Evolutionary conservation across 1,140 invertebrate genomes (phyloP), one percentile per base, ranked within the genome.

Genomic region (Notospermus geniculatus): DNA sequence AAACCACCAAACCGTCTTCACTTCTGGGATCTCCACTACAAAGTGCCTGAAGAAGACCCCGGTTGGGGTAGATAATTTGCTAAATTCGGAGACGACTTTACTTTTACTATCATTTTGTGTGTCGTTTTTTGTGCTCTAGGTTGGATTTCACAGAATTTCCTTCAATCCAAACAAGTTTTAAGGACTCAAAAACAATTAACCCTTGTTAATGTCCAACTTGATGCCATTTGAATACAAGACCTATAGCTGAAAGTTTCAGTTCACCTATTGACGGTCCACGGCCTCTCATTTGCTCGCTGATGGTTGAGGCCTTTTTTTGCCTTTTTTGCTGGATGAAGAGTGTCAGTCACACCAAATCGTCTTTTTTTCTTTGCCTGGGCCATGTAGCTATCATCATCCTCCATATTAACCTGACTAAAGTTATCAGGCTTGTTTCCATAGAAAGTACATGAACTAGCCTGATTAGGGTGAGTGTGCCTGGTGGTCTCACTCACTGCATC

Each of bases 241-340:
- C 19, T 43, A 1, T 19, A n/a, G n/a, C n/a, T n/a, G n/a, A n/a
- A n/a, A n/a, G n/a, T n/a, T n/a, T n/a, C n/a, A n/a, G 25, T 23
- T 22, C 52, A 57, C 45, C 63, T 67, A 11, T 66, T 60, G n/a
- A 76, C 32, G 22, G 78, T 80, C 82, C 82, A 79, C 11, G 82
- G 80, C 58, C 76, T 71, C 66, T 86, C 80, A 65, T 83, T 83
- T 39, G 79, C 71, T 74, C 86, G 83, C 69, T 87, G 85, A 56
- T 82, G 78, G 74, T 87, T 86, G 71, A 91, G 91, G 76, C 88
- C 85, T 80, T 91, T 90, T 73, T 93, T 85, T 7, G 92, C 90
- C 83, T 89, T 91, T 73, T 94, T 91, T 7, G 91, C 87, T 39
- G 92, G 92, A 28, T 90, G 81, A 22, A 95, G 74, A n/a, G 82